A percentile compares a stretch with the other conserved stretches of the same genome.
Evolutionary conservation across 1,140 invertebrate species (phyloP).

Genomic region (Schlechtendalia chinensis): DNA sequence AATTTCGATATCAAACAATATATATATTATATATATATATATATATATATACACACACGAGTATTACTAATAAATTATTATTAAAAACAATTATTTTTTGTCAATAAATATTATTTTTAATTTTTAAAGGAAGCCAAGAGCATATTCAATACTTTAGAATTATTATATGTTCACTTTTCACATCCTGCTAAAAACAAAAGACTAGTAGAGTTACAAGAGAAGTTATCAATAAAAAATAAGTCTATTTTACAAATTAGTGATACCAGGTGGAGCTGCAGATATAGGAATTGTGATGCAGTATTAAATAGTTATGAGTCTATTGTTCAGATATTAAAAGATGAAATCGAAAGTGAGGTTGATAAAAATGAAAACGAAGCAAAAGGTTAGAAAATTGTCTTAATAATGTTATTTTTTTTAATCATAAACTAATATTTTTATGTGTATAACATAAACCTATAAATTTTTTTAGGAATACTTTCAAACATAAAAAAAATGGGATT

Average conservation of each 20-base stretch:
- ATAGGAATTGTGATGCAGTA: neutral
- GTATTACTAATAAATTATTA: neutral
- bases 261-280: neutral
- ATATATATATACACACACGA: too few species aligned
- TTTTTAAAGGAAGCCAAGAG: neutral
- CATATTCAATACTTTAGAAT: neutral
- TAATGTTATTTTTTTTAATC: too few species aligned
- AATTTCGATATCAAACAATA: too few species aligned
- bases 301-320: conserved; percentile 2
- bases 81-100: neutral
- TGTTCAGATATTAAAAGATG: neutral
- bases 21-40: too few species aligned
- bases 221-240: neutral
- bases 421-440: too few species aligned
- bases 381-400: neutral
- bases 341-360: conserved; percentile 15
- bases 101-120: neutral
- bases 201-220: neutral
- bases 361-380: conserved; percentile 6
- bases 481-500: too few species aligned
- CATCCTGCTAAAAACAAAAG: neutral
- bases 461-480: neutral
- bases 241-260: neutral
- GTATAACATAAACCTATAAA: neutral
- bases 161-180: conserved; percentile 10